Percentiles rank a stretch among this genome's conserved stretches.
phyloP scores from a whole-genome alignment of 2,888 invertebrate genomes.

The Balanococcus diminutus region DNA sequence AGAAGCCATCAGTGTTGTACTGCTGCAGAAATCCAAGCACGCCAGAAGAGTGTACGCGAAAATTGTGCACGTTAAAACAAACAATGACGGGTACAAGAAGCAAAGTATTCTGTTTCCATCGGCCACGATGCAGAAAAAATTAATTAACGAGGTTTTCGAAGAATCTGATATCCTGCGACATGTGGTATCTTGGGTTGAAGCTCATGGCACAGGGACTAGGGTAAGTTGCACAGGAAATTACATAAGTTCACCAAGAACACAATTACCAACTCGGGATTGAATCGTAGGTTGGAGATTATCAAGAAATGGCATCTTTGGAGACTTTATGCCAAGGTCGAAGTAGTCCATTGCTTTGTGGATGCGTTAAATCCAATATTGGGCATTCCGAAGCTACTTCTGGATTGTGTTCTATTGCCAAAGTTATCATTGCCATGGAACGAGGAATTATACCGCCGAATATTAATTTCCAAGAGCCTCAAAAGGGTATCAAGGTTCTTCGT shows the following conservation, averaged over 20 bases:
- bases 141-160: constrained; percentile 57
- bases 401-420: constrained; percentile 64
- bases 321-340: constrained; percentile 58
- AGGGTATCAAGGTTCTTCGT: constrained; percentile 58
- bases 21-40: constrained; percentile 61
- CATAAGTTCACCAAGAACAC: neutral
- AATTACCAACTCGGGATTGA: neutral
- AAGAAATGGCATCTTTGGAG: constrained; percentile 88
- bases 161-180: constrained; percentile 56
- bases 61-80: constrained; percentile 66
- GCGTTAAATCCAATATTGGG: constrained; percentile 69
- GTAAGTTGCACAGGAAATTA: constrained; percentile 54
- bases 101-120: constrained; percentile 59
- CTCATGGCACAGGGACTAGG: constrained; percentile 58
- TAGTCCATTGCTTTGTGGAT: constrained; percentile 66
- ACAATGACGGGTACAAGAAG: constrained; percentile 64
- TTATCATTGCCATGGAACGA: constrained; percentile 59
- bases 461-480: constrained; percentile 59
- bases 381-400: constrained; percentile 66
- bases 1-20: constrained; percentile 62
- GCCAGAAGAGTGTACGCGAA: constrained; percentile 63
- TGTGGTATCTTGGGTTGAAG: constrained; percentile 58
- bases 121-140: constrained; percentile 31
- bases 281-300: constrained; percentile 47
- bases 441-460: constrained; percentile 60